Conservation (phyloP, 2,888 invertebrate species). For the Drosophila colorata region DNA sequence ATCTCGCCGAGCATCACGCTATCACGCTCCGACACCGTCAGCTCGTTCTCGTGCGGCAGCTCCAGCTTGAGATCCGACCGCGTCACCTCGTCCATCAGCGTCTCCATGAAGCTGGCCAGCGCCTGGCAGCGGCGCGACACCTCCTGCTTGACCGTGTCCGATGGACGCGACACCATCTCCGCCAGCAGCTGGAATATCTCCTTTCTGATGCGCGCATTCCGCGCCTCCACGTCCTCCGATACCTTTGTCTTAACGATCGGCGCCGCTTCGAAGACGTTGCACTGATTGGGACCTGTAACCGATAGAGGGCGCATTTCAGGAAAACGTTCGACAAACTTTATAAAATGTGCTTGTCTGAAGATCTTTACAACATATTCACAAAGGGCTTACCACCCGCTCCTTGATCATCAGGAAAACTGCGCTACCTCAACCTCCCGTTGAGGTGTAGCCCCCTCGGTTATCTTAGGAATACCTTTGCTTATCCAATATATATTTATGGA, state of each 20-base stretch:
- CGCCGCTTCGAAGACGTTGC: slow-evolving; percentile 89
- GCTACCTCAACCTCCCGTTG: no score
- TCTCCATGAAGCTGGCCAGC: slow-evolving; percentile 91
- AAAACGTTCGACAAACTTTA: no score
- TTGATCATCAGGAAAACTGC: no score
- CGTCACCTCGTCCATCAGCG: slow-evolving; percentile 89
- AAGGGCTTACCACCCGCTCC: no score
- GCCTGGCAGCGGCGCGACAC: slow-evolving; percentile 90
- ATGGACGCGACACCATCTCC: slow-evolving; percentile 87
- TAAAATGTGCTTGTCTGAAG: no score
- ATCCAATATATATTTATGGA: no score
- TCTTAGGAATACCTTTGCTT: no score
- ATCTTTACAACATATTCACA: no score
- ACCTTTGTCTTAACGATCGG: slow-evolving; percentile 83
- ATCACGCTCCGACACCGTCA: slow-evolving; percentile 88
- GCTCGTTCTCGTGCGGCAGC: slow-evolving; percentile 87
- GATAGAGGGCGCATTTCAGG: no score
- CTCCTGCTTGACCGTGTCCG: slow-evolving; percentile 88
- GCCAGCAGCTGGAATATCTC: slow-evolving; percentile 89
- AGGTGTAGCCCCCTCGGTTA: no score
- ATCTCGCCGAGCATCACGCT: slow-evolving; percentile 94
- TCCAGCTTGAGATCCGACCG: slow-evolving; percentile 88
- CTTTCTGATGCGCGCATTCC: slow-evolving; percentile 88
- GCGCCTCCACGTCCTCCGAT: slow-evolving; percentile 88
- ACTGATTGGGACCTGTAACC: slow-evolving; percentile 90